Conservation (phyloP, 1,140 invertebrate species). For the Bombus balteatus region DNA sequence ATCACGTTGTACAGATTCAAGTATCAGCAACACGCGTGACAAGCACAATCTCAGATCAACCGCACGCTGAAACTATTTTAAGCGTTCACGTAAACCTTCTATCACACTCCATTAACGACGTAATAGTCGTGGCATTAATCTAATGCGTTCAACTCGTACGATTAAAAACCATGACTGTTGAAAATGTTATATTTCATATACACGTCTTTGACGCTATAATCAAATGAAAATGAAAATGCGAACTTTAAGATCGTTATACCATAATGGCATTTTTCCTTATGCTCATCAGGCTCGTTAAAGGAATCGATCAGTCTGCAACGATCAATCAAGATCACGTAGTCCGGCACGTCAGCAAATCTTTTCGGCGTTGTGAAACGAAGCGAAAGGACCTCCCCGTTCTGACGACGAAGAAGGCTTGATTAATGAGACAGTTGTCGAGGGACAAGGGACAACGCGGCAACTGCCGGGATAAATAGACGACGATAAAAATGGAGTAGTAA, state of each 20-base stretch:
- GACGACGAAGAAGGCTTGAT: conserved; percentile 69
- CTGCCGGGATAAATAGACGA: conserved; percentile 73
- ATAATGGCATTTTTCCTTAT: conserved; percentile 23
- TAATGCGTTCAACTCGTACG: background rate
- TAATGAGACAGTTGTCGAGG: conserved; percentile 72
- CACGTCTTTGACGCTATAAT: background rate
- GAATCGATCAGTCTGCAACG: conserved; percentile 58
- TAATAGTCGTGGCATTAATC: background rate
- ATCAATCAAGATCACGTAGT: conserved; percentile 65
- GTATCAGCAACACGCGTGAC: background rate
- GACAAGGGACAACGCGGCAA: conserved; percentile 70
- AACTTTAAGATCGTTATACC: background rate
- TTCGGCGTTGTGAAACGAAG: conserved; percentile 39
- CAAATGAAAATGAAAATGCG: background rate
- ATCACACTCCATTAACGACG: background rate
- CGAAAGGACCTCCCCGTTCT: conserved; percentile 55
- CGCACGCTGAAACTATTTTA: background rate
- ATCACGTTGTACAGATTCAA: background rate
- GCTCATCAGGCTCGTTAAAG: conserved; percentile 44
- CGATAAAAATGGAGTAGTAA: conserved; percentile 76
- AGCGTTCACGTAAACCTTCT: background rate
- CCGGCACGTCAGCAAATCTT: conserved; percentile 54
- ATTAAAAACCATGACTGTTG: background rate
- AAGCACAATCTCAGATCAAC: background rate
- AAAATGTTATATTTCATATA: background rate